Evolutionary conservation across 2,797 vertebrate genomes (phyloP).

Genomic region (Myripristis murdjan): DNA sequence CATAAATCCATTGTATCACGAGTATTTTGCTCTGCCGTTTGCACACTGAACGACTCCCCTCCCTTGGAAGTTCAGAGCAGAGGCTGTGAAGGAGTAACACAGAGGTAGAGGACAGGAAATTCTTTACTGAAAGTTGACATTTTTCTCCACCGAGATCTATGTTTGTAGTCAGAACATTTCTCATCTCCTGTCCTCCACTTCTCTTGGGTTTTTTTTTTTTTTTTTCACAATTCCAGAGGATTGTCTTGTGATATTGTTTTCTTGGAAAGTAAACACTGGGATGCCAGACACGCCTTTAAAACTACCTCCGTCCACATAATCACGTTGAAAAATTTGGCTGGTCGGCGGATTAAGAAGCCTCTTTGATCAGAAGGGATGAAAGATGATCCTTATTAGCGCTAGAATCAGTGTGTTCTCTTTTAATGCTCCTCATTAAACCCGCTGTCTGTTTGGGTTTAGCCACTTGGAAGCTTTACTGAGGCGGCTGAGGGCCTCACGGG

Average conservation of each 20-base stretch:
- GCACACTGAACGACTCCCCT: slow-evolving; percentile 36
- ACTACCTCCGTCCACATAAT: slow-evolving; percentile 34
- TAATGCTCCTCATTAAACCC: slow-evolving; percentile 58
- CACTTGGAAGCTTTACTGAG: slow-evolving; percentile 52
- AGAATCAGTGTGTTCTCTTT: slow-evolving; percentile 65
- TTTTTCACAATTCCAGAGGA: slow-evolving; percentile 23
- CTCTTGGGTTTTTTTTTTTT: slow-evolving; percentile 27
- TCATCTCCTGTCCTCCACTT: slow-evolving; percentile 62
- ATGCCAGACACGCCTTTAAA: slow-evolving; percentile 26
- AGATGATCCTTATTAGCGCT: slow-evolving; percentile 55
- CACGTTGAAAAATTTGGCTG: slow-evolving; percentile 5
- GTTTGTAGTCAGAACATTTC: slow-evolving; percentile 68
- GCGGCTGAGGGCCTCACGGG: slow-evolving; percentile 58
- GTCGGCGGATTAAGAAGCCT: slow-evolving; percentile 46
- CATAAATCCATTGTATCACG: slow-evolving; percentile 64
- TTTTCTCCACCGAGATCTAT: slow-evolving; percentile 65
- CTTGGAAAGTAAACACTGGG: slow-evolving; percentile 37
- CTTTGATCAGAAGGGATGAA: slow-evolving; percentile 73
- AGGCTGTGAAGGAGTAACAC: slow-evolving; percentile 30
- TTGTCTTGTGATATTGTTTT: slow-evolving; percentile 33
- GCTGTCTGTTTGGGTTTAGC: slow-evolving; percentile 70
- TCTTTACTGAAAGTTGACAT: slow-evolving; percentile 72
- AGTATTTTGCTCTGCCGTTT: slow-evolving; percentile 37
- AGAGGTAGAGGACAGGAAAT: slow-evolving; percentile 72
- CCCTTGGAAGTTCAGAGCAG: slow-evolving; percentile 39